phyloP scores from a whole-genome alignment of 2,797 vertebrate genomes.

The Cygnus olor region DNA sequence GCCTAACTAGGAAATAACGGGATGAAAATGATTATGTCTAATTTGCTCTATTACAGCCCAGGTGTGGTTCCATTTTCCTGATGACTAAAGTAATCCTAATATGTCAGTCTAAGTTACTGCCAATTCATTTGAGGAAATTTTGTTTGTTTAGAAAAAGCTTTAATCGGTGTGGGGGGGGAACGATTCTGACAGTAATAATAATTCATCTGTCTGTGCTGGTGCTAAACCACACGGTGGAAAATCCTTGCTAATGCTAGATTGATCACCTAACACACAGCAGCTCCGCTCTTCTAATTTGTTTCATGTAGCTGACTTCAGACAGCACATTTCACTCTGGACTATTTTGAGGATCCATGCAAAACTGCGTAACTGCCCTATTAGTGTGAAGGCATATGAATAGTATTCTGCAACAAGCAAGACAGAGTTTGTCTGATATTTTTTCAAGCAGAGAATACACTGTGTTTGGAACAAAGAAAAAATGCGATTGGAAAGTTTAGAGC shows the following conservation, averaged over 20 bases:
- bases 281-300: slow-evolving; percentile 39
- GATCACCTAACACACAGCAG: slow-evolving; percentile 41
- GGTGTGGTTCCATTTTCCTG: slow-evolving; percentile 23
- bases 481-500: slow-evolving; percentile 57
- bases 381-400: neutral
- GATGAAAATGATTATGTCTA: neutral
- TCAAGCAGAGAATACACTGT: slow-evolving; percentile 1
- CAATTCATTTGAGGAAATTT: slow-evolving; percentile 21
- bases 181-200: slow-evolving; percentile 30
- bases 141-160: slow-evolving; percentile 53
- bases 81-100: slow-evolving; percentile 23
- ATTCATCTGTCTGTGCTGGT: slow-evolving; percentile 21
- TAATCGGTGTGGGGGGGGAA: neutral
- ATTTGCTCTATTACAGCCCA: neutral
- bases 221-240: slow-evolving; percentile 44
- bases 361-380: slow-evolving; percentile 14
- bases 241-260: slow-evolving; percentile 48
- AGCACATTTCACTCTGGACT: slow-evolving; percentile 40
- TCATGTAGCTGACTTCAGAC: slow-evolving; percentile 53
- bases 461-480: slow-evolving; percentile 35
- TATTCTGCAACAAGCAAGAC: slow-evolving; percentile 25
- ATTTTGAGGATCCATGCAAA: slow-evolving; percentile 46
- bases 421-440: slow-evolving; percentile 19
- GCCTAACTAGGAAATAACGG: neutral
- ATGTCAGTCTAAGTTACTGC: neutral